Percentiles rank a stretch among this genome's conserved stretches.
phyloP scores from a whole-genome alignment of 1,140 invertebrate species.

The Parasteatoda tepidariorum region DNA sequence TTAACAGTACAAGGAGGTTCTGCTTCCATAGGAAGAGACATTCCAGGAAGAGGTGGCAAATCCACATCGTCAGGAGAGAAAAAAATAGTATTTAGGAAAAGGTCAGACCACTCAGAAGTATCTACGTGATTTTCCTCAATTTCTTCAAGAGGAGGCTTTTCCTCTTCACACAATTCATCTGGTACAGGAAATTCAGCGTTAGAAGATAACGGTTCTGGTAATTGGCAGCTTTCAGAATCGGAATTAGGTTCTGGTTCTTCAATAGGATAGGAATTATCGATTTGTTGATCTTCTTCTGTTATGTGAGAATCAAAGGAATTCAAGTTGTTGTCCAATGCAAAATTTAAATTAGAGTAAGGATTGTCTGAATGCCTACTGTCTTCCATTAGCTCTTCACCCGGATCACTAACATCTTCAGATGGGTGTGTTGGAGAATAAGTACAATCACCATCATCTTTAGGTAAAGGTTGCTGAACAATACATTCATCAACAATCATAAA shows the following conservation, averaged over 20 bases:
- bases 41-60: slow-evolving; percentile 51
- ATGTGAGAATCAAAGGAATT: neutral
- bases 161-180: neutral
- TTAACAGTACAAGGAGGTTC: neutral
- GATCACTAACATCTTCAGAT: neutral
- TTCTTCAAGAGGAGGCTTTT: neutral
- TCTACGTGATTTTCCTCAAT: neutral
- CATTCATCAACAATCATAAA: slow-evolving; percentile 43
- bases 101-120: neutral
- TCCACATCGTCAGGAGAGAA: slow-evolving; percentile 41
- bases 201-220: neutral
- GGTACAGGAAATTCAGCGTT: neutral
- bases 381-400: neutral
- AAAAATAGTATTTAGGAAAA: slow-evolving; percentile 30
- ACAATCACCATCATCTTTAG: neutral
- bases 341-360: neutral
- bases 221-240: neutral
- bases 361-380: neutral
- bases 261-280: neutral
- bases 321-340: no score
- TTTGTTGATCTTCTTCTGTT: neutral
- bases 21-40: no score
- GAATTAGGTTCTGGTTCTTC: neutral
- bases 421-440: slow-evolving; percentile 37
- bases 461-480: neutral